A percentile compares a stretch with the other conserved stretches of the same genome.
phyloP scores from a whole-genome alignment of 2,113 vertebrate genomes.

The Sturnus vulgaris region DNA sequence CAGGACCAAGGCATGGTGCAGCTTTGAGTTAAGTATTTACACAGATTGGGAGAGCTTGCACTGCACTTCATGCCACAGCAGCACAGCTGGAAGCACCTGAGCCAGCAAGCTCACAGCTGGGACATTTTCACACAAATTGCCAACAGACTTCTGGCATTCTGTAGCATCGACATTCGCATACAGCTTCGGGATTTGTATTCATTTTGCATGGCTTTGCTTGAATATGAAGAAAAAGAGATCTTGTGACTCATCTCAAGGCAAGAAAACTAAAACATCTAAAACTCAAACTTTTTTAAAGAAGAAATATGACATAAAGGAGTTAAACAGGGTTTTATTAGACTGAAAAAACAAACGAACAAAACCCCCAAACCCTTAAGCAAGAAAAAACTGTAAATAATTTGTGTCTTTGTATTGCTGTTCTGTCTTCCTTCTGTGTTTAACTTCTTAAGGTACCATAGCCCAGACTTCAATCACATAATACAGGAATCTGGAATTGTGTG shows the following conservation, averaged over 20 bases:
- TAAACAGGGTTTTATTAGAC: background rate
- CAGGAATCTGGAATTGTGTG: background rate
- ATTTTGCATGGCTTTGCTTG: background rate
- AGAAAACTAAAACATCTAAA: background rate
- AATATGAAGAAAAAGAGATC: background rate
- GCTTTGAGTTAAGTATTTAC: background rate
- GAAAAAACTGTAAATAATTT: background rate
- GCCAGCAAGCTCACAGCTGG: background rate
- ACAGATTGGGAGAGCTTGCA: background rate
- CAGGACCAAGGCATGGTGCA: background rate
- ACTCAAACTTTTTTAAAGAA: background rate
- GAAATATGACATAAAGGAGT: background rate
- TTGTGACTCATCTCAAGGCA: background rate
- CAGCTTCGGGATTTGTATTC: background rate
- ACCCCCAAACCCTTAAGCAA: background rate
- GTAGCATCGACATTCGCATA: background rate
- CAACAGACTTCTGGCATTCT: background rate
- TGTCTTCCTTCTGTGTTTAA: background rate
- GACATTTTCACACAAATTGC: background rate
- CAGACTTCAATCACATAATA: background rate
- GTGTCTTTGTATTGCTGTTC: background rate
- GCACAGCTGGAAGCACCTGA: background rate
- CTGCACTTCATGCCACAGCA: background rate
- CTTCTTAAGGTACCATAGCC: background rate
- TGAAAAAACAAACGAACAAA: background rate